A percentile compares a stretch with the other conserved stretches of the same genome.
phyloP scores from a whole-genome alignment of 2,113 vertebrate species.

The Brachionichthys hirsutus region DNA sequence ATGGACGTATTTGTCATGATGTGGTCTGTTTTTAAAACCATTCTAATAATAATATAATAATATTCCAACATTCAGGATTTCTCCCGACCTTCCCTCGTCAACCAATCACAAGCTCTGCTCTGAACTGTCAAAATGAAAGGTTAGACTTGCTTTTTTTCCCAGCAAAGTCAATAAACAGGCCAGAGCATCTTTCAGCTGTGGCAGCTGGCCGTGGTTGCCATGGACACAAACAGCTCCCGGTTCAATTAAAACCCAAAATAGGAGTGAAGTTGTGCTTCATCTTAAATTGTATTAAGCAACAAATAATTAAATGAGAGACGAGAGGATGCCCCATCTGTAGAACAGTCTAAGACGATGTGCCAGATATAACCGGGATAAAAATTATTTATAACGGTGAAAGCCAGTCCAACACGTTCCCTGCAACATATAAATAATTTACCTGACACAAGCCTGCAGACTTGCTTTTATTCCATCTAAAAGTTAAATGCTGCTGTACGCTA shows the following conservation, averaged over 20 bases:
- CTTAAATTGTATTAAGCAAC: background rate
- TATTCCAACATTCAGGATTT: constrained; percentile 17
- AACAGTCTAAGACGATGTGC: no score
- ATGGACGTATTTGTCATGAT: constrained; percentile 29
- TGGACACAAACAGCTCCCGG: constrained; percentile 17
- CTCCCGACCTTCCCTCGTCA: background rate
- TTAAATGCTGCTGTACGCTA: no score
- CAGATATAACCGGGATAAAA: no score
- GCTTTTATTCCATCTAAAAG: no score
- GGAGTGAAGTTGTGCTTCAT: background rate
- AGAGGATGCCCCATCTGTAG: no score
- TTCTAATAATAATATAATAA: constrained; percentile 9
- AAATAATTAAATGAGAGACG: no score
- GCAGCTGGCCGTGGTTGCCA: constrained; percentile 49
- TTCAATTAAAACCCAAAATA: constrained; percentile 33
- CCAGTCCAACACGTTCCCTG: no score
- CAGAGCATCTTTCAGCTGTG: constrained; percentile 44
- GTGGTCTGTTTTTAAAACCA: constrained; percentile 29
- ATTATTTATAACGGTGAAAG: no score
- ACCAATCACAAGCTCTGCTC: constrained; percentile 24
- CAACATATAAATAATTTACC: no score
- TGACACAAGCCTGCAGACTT: no score
- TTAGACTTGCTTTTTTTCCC: constrained; percentile 53
- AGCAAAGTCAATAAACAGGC: constrained; percentile 36
- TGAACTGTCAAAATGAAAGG: constrained; percentile 49